These are phyloP conservation scores for Cydia splendana DNA, from an alignment of 1,140 invertebrate species.

Conservation along the genomic window DNA sequence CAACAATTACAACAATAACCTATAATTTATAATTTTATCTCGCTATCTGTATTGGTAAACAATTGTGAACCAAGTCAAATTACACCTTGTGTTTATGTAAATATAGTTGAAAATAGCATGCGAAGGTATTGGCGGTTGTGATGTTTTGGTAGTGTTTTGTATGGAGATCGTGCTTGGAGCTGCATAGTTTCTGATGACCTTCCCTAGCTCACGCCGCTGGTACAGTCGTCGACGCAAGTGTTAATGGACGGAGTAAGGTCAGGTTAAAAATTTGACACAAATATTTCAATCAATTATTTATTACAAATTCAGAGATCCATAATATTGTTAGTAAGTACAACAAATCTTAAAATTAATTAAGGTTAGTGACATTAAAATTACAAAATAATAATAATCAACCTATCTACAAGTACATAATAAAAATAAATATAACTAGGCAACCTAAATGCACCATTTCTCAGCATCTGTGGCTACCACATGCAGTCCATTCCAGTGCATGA, in stretches of 20 bases:
- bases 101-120: background rate
- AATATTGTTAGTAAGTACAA: no score
- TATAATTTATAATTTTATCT: slow-evolving; percentile 30
- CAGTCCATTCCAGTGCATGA: no score
- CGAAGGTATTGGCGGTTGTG: background rate
- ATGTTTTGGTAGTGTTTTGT: slow-evolving; percentile 4
- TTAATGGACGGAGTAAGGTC: slow-evolving; percentile 3
- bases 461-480: no score
- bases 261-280: background rate
- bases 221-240: slow-evolving; percentile 45
- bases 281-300: no score
- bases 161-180: slow-evolving; percentile 54
- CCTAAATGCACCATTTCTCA: no score
- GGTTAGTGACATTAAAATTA: no score
- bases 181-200: slow-evolving; percentile 65
- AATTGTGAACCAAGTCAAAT: background rate
- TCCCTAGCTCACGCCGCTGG: slow-evolving; percentile 58
- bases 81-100: background rate
- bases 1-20: slow-evolving; percentile 29
- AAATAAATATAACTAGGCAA: no score
- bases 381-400: no score
- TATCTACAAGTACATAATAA: no score
- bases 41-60: slow-evolving; percentile 21
- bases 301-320: no score
- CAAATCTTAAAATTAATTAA: no score